A percentile compares a stretch with the other conserved stretches of the same genome.
These are phyloP conservation scores for Drosophila hamatofila DNA, from an alignment of 2,888 invertebrate genomes.

Conservation along the genomic window DNA sequence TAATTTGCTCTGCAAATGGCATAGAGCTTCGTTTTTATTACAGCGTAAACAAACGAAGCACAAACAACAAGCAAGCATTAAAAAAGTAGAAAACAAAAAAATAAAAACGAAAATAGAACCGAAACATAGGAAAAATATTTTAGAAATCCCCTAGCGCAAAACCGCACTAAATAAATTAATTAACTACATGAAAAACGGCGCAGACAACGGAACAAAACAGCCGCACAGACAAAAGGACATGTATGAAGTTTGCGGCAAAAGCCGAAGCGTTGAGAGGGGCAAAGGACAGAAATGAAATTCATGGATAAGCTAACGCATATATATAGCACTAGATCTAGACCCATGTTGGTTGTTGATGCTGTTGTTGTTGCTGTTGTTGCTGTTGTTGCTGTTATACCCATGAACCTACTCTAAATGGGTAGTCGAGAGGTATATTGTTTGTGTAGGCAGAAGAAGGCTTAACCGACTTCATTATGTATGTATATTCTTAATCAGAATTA, in stretches of 20 bases:
- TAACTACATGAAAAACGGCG: constrained; percentile 77
- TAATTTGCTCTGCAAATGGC: constrained; percentile 43
- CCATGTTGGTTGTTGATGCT: background rate
- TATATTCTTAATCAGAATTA: background rate
- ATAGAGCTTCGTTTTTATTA: constrained; percentile 38
- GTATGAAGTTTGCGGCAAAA: constrained; percentile 39
- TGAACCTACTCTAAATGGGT: background rate
- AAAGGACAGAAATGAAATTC: constrained; percentile 27
- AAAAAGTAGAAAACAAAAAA: constrained; percentile 36
- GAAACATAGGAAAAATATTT: constrained; percentile 59
- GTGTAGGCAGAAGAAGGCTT: background rate
- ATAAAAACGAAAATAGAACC: constrained; percentile 18
- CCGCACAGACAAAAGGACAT: constrained; percentile 44
- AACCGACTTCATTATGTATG: background rate
- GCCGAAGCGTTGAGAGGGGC: background rate
- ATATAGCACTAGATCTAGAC: constrained; percentile 44
- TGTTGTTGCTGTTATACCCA: constrained; percentile 20
- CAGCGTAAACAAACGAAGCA: constrained; percentile 28
- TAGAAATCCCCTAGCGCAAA: constrained; percentile 76
- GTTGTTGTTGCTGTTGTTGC: background rate
- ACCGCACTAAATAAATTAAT: constrained; percentile 82
- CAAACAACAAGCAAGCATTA: constrained; percentile 15
- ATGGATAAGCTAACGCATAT: constrained; percentile 46
- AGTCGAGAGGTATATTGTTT: background rate
- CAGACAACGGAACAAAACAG: constrained; percentile 46